These are phyloP conservation scores for Cinclus mexicanus DNA, from an alignment of 2,113 vertebrate genomes.

Conservation along the genomic window DNA sequence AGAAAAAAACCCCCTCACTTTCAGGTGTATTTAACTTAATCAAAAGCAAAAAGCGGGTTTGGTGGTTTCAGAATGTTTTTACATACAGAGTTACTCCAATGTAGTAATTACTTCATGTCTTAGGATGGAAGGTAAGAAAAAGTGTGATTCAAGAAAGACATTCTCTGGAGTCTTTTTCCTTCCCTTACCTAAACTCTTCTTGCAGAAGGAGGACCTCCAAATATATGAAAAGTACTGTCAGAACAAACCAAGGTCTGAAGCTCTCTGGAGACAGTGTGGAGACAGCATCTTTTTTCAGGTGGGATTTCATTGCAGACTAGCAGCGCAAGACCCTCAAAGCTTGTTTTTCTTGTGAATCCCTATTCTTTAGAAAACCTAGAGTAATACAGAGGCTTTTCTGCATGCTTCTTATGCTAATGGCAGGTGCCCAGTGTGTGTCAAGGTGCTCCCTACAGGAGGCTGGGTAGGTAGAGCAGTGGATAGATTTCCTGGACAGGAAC, in stretches of 20 bases:
- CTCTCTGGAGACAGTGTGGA: slow-evolving; percentile 92
- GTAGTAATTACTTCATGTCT: neutral
- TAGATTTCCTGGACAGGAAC: neutral
- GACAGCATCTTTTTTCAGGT: slow-evolving; percentile 92
- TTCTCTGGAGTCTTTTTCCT: neutral
- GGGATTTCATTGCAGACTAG: neutral
- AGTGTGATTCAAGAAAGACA: neutral
- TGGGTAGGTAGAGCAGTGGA: neutral
- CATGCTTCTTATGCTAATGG: neutral
- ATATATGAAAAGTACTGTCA: slow-evolving; percentile 96
- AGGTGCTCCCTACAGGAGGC: neutral
- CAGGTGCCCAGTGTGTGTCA: neutral
- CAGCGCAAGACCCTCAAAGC: neutral
- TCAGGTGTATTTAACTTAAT: neutral
- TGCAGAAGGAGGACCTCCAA: slow-evolving; percentile 93
- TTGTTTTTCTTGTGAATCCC: neutral
- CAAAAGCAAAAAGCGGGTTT: neutral
- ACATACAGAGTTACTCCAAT: neutral
- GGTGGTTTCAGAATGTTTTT: neutral
- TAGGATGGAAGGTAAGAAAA: neutral
- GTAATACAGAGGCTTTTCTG: neutral
- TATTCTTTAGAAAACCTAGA: neutral
- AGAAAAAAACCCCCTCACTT: neutral
- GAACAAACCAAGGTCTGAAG: slow-evolving; percentile 92
- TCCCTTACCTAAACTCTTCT: neutral